phyloP scores from a whole-genome alignment of 2,888 invertebrate species.

The Chromoteleia sp. region DNA sequence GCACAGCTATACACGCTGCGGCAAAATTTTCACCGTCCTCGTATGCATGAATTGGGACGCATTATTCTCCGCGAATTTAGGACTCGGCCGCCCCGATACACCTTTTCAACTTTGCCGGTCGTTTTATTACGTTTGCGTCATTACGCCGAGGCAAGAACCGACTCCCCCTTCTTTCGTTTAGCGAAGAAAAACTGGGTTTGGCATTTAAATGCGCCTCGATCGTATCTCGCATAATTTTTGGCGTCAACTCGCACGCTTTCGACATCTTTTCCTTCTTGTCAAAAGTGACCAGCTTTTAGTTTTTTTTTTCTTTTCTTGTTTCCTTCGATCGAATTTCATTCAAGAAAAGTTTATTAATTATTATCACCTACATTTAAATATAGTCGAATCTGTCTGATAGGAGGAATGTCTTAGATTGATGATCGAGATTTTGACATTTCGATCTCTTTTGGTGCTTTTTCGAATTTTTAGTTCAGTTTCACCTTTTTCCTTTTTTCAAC shows the following conservation, averaged over 20 bases:
- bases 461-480: too few relatives aligned
- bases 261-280: not conserved
- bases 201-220: conserved; percentile 42
- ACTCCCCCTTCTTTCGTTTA: not conserved
- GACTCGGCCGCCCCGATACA: conserved; percentile 50
- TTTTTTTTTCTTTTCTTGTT: not conserved
- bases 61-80: conserved; percentile 62
- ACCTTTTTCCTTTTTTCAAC: too few relatives aligned
- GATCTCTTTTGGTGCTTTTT: not conserved
- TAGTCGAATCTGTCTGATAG: too few relatives aligned
- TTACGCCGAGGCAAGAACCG: conserved; percentile 19
- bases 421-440: not conserved
- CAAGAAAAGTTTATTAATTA: not conserved
- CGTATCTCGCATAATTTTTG: conserved; percentile 5
- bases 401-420: not conserved
- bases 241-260: not conserved
- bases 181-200: conserved; percentile 50
- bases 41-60: conserved; percentile 61
- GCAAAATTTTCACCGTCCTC: conserved; percentile 52
- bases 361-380: too few relatives aligned
- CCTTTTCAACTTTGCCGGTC: conserved; percentile 57
- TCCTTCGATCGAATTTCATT: not conserved
- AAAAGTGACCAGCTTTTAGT: too few relatives aligned
- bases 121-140: conserved; percentile 59
- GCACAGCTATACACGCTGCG: conserved; percentile 15